Evolutionary conservation across 23 tunicate species (phyloP).

Genomic region (Trididemnum nubilum): DNA sequence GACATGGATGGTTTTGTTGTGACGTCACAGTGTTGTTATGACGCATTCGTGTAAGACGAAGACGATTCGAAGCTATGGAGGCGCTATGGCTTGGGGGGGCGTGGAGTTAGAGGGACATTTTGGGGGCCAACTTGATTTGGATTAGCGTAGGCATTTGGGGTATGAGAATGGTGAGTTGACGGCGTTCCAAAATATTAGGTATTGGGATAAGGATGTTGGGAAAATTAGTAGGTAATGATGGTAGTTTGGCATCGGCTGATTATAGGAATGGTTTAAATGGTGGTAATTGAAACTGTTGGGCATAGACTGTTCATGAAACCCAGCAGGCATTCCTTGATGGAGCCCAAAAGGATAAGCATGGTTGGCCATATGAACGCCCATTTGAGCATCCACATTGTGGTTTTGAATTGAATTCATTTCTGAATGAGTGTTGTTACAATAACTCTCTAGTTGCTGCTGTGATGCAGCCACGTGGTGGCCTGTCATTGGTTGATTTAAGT

Average conservation of each 20-base stretch:
- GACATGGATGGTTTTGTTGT: constrained; percentile 5
- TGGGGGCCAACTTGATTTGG: background rate
- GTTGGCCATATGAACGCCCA: too few relatives aligned
- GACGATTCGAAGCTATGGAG: constrained; percentile 17
- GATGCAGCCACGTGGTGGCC: background rate
- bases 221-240: background rate
- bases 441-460: background rate
- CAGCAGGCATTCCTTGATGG: background rate
- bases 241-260: background rate
- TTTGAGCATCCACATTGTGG: background rate
- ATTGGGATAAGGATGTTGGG: background rate
- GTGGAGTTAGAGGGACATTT: constrained; percentile 11
- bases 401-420: background rate
- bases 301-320: background rate
- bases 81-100: constrained; percentile 30
- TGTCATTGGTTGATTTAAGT: background rate
- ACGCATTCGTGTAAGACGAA: constrained; percentile 29
- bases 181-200: background rate
- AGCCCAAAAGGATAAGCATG: background rate
- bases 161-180: background rate
- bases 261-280: background rate
- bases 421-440: background rate
- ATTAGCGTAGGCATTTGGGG: background rate
- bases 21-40: background rate
- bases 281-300: background rate